Base-by-base conservation (phyloP, 2,113 vertebrate species). In the Pipa parva region DNA sequence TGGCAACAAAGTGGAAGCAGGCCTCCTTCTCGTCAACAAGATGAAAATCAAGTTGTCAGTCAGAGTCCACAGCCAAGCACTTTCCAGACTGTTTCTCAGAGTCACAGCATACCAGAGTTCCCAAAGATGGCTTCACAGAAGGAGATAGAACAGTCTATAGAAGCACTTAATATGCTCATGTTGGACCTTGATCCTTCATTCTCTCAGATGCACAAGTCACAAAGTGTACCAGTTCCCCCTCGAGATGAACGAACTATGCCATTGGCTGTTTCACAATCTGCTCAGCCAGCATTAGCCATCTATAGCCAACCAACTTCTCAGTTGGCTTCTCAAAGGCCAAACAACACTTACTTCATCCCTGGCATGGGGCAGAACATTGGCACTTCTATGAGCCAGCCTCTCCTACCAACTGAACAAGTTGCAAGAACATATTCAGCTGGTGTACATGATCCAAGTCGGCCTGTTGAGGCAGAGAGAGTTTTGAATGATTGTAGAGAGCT, bases 121-220 rank as follows among this genome's bases (percentile, higher is more conserved):
- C 93, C 93, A 0, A 80, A 85, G 13, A 88, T 88, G 0, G 89
- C 92, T 39, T 98, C 96, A 26, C 93, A 89, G 70, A 86, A 84
- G 74, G 97, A 99, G 82, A 97, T 99, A 0, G 93, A 99, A 75
- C 90, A 95, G 77, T 99, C 97, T 21, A 97, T 99, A 0, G 95
- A 99, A 80, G 85, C 93, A 1, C 92, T 99, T 1, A 95, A 97
- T 49, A 90, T 95, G 76, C 92, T 99, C 17, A 98, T 99, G 95
- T 75, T 94, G 72, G 93, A 97, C 73, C 83, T 99, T 7, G 90
- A 94, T 2, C 85, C 90, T 0, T 71, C 87, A 0, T 73, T 72
- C 11, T 76, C 84, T 0, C 73, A 74, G 4, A 78, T 94, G 60
- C 90, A 90, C 77, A 97, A 95, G 74, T 93, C 93, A 0, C 92